Base-by-base conservation (phyloP, 2,113 vertebrate species). In the Erinaceus europaeus region DNA sequence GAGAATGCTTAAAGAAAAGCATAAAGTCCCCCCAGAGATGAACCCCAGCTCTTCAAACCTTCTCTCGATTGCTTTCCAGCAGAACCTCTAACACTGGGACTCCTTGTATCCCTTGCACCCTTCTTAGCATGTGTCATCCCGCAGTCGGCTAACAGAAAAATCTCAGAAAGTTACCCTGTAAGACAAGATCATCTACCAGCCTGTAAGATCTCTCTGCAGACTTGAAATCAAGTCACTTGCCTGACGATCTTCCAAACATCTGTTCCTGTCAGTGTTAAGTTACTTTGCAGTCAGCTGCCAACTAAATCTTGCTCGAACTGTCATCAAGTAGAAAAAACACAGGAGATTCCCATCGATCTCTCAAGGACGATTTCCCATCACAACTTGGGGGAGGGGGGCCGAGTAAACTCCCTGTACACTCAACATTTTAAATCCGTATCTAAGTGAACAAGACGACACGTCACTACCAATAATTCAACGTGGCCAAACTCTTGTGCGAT, bases 371-470 rank as follows among this genome's bases (percentile, higher is more conserved):
- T 77, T 92, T 84, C 69, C 34, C 55, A 88, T 68, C 53, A 68
- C 46, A 86, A 44, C 48, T 69, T 76, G 25, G 9, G 18, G 42
- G 25, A 25, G 10, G 6, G 20, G 4, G 0, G 8, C 20, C 40
- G n/a, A n/a, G n/a, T n/a, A n/a, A n/a, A n/a, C n/a, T n/a, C n/a
- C n/a, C n/a, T 74, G 13, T 46, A 81, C 44, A 65, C 3, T 68
- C 83, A 79, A 73, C 44, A 71, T 87, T 86, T 91, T 52, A 72
- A 86, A 81, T 81, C 46, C 46, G 64, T 89, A 90, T 89, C 71
- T 90, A 87, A 81, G 11, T 61, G 50, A 89, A 67, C 32, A 72
- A 27, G 20, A 74, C 55, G 78, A 75, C 62, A 65, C 25, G 32
- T 75, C 42, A 88, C 72, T 85, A 52, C 79, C 29, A 83, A 83